A percentile compares a stretch with the other conserved stretches of the same genome.
These are phyloP conservation scores for Phylloscopus trochiloides DNA, from an alignment of 2,113 vertebrate species.

Conservation along the genomic window DNA sequence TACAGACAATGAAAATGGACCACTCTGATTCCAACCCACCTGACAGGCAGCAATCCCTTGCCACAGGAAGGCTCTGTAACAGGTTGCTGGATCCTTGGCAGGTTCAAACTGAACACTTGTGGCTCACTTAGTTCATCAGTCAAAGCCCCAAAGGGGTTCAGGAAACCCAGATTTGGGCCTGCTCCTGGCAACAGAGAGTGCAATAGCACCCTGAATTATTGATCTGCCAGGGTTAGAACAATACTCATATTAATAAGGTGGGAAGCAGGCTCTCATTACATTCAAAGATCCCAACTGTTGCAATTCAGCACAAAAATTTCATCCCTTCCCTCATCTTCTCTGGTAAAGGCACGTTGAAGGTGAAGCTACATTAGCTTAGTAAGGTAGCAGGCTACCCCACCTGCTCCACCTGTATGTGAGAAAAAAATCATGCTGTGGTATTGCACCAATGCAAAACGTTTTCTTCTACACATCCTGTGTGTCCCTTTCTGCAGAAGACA, in stretches of 20 bases:
- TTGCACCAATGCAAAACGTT: fast-evolving
- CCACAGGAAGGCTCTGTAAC: background rate
- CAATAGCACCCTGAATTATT: background rate
- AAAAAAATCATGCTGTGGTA: background rate
- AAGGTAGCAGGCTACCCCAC: background rate
- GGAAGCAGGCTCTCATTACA: fast-evolving
- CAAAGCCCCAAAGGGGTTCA: background rate
- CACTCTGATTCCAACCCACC: background rate
- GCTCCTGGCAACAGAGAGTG: background rate
- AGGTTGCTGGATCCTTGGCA: background rate
- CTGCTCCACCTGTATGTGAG: background rate
- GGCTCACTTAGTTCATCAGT: background rate
- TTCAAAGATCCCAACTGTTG: background rate
- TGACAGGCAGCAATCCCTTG: fast-evolving
- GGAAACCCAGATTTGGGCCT: background rate
- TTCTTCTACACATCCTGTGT: fast-evolving
- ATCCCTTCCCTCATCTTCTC: background rate
- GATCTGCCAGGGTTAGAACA: background rate
- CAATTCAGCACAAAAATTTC: background rate
- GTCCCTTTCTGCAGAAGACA: background rate
- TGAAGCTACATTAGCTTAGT: background rate
- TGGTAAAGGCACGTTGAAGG: background rate
- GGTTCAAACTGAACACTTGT: background rate
- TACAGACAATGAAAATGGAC: background rate
- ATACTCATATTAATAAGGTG: background rate